phyloP scores from a whole-genome alignment of 2,113 vertebrate genomes.

The Barnardius zonarius region DNA sequence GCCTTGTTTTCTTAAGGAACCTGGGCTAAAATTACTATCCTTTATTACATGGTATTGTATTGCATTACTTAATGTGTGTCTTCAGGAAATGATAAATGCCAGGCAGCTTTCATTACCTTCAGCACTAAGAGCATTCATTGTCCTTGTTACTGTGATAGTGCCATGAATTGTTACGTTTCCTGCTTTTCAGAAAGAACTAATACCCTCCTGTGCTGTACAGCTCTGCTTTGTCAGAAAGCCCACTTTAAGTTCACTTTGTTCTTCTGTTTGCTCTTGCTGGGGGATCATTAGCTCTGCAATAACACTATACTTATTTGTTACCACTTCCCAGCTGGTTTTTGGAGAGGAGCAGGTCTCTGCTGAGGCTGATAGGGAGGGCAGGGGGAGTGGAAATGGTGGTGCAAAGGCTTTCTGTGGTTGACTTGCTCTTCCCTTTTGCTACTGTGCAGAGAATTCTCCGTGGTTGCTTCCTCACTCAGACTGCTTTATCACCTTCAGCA shows the following conservation, averaged over 20 bases:
- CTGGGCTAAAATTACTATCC: not conserved
- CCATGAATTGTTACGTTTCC: not conserved
- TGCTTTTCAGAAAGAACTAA: not conserved
- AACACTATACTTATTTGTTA: not conserved
- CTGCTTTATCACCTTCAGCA: not conserved
- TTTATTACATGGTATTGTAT: not conserved
- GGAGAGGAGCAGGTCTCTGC: not conserved
- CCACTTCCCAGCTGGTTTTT: not conserved
- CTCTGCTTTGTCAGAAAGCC: not conserved
- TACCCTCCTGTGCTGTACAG: not conserved
- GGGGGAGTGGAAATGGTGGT: not conserved
- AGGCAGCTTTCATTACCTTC: not conserved
- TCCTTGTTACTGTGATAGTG: not conserved
- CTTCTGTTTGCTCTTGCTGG: not conserved
- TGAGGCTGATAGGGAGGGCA: not conserved
- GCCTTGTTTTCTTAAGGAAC: not conserved
- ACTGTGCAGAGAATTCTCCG: not conserved
- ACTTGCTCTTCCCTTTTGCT: not conserved
- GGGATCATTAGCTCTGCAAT: not conserved
- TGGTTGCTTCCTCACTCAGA: not conserved
- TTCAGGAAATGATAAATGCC: not conserved
- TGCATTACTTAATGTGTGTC: not conserved
- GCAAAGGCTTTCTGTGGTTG: not conserved
- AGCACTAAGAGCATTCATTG: not conserved
- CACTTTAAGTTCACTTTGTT: not conserved